phyloP scores from a whole-genome alignment of 1,140 invertebrate genomes.

The Psix sp. region DNA sequence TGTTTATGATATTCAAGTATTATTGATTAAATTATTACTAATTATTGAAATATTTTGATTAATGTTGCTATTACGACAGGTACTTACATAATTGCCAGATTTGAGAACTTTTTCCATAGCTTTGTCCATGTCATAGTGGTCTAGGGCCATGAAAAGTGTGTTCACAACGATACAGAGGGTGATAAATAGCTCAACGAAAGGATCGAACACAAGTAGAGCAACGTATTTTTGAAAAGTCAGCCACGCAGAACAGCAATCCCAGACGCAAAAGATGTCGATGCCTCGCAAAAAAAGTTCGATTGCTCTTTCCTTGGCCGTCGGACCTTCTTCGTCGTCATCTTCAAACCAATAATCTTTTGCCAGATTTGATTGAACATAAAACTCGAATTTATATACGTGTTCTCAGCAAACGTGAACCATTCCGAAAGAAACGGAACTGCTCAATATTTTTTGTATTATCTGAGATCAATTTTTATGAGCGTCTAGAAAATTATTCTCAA shows the following conservation, averaged over 20 bases:
- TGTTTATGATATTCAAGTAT: too few relatives aligned
- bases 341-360: conserved; percentile 63
- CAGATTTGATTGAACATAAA: conserved; percentile 26
- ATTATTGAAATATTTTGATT: too few relatives aligned
- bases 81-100: conserved; percentile 95
- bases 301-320: conserved; percentile 90
- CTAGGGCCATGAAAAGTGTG: conserved; percentile 98
- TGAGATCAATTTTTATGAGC: too few relatives aligned
- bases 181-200: conserved; percentile 98
- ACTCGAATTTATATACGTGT: too few relatives aligned
- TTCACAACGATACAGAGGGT: conserved; percentile 98
- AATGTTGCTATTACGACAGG: background rate
- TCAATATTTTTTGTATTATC: too few relatives aligned
- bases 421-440: too few relatives aligned
- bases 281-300: conserved; percentile 85
- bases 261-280: conserved; percentile 96
- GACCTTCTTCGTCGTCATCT: conserved; percentile 93
- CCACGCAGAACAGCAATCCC: conserved; percentile 97
- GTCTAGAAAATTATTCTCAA: too few relatives aligned
- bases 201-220: conserved; percentile 95
- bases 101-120: conserved; percentile 90
- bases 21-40: too few relatives aligned
- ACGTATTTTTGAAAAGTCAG: conserved; percentile 93
- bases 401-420: too few relatives aligned
- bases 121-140: conserved; percentile 95